These are phyloP conservation scores for Cephus pulcher DNA, from an alignment of 2,888 invertebrate genomes.

Conservation along the genomic window DNA sequence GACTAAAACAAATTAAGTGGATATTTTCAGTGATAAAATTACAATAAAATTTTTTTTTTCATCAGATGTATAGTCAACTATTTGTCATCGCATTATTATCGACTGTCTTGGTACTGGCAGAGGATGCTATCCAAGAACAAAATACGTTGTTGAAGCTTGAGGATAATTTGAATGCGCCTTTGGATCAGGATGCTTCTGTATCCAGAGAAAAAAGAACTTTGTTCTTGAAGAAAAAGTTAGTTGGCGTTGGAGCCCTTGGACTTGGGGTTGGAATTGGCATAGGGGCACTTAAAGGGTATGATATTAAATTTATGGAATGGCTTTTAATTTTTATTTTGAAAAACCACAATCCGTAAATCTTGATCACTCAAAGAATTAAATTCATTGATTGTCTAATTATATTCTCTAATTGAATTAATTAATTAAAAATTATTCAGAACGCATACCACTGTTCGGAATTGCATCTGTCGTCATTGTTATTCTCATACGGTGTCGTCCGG, in stretches of 20 bases:
- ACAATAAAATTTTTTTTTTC: constrained; percentile 14
- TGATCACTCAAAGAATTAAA: neutral
- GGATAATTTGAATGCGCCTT: neutral
- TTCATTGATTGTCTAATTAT: neutral
- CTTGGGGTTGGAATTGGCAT: constrained; percentile 18
- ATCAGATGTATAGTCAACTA: constrained; percentile 36
- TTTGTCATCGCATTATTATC: constrained; percentile 30
- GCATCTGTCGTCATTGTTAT: neutral
- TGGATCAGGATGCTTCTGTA: constrained; percentile 1
- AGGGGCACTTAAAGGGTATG: constrained; percentile 17
- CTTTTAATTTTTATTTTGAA: neutral
- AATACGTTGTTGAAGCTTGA: constrained; percentile 3
- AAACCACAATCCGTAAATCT: neutral
- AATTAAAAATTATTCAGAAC: neutral
- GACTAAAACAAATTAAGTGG: neutral
- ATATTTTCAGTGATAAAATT: constrained; percentile 3
- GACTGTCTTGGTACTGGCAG: constrained; percentile 21
- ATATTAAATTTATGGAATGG: neutral
- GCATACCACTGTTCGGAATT: neutral
- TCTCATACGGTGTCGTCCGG: neutral
- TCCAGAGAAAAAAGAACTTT: constrained; percentile 17
- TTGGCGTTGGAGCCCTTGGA: constrained; percentile 19
- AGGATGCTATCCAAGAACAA: constrained; percentile 8
- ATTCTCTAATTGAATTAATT: neutral
- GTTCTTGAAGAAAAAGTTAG: constrained; percentile 18